Evolutionary conservation across 2,113 vertebrate species (phyloP).

Genomic region (Erythrocercus mccallii): DNA sequence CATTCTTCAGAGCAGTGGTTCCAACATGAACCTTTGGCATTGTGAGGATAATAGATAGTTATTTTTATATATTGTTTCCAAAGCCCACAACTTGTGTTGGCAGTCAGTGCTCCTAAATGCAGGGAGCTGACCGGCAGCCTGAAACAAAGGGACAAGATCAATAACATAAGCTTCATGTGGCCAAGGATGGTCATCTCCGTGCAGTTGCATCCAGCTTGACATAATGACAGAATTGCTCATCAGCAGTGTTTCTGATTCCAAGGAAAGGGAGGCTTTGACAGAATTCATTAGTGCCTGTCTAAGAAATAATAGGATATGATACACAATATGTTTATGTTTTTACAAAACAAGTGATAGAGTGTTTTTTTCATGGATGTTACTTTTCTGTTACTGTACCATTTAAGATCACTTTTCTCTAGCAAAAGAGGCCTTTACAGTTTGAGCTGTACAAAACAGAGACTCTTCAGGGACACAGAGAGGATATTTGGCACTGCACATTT

Average conservation of each 20-base stretch:
- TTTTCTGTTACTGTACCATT: neutral
- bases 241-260: rapidly evolving
- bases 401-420: neutral
- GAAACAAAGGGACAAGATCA: neutral
- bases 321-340: neutral
- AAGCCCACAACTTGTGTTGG: neutral
- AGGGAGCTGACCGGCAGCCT: neutral
- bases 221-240: neutral
- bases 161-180: neutral
- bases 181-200: rapidly evolving
- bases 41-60: neutral
- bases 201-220: neutral
- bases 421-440: neutral
- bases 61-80: neutral
- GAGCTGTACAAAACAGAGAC: neutral
- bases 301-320: neutral
- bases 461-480: neutral
- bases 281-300: neutral
- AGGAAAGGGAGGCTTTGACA: neutral
- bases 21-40: neutral
- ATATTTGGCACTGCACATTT: neutral
- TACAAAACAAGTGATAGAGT: neutral
- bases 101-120: neutral
- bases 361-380: neutral
- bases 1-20: neutral